phyloP scores from a whole-genome alignment of 2,888 invertebrate species.

The Plebejus argus region DNA sequence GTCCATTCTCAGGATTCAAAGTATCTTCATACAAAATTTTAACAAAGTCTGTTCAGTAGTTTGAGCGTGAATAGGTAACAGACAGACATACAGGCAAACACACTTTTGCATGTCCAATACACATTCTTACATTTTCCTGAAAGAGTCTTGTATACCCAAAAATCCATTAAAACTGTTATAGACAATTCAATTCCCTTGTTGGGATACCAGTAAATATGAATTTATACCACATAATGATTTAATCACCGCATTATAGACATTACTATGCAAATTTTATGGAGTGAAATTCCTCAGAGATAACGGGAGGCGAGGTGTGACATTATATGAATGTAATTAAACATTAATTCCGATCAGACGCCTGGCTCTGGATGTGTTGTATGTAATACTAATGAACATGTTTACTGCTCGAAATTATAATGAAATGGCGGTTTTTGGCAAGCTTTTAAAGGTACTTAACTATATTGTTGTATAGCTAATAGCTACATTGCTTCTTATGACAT shows the following conservation, averaged over 20 bases:
- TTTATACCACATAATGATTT: slow-evolving; percentile 15
- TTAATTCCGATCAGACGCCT: slow-evolving; percentile 47
- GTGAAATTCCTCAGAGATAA: slow-evolving; percentile 43
- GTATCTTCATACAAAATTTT: too few species aligned
- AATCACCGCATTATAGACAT: slow-evolving; percentile 40
- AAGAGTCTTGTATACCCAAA: not conserved
- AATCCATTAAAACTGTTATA: not conserved
- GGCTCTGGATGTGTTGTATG: not conserved
- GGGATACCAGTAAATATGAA: slow-evolving; percentile 8
- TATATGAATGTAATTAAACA: slow-evolving; percentile 51
- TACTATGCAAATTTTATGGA: slow-evolving; percentile 59
- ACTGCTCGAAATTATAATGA: not conserved
- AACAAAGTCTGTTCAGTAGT: too few species aligned
- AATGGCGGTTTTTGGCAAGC: not conserved
- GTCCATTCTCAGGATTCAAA: too few species aligned
- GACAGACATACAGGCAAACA: too few species aligned
- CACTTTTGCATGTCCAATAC: too few species aligned
- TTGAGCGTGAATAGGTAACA: too few species aligned
- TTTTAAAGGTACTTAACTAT: not conserved
- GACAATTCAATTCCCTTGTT: not conserved
- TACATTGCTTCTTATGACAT: not conserved
- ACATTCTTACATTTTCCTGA: not conserved
- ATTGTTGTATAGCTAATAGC: too few species aligned
- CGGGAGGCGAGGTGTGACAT: slow-evolving; percentile 48
- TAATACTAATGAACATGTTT: not conserved